A percentile compares a stretch with the other conserved stretches of the same genome.
These are phyloP conservation scores for Cottoperca gobio DNA, from an alignment of 2,797 vertebrate genomes.

Conservation along the genomic window DNA sequence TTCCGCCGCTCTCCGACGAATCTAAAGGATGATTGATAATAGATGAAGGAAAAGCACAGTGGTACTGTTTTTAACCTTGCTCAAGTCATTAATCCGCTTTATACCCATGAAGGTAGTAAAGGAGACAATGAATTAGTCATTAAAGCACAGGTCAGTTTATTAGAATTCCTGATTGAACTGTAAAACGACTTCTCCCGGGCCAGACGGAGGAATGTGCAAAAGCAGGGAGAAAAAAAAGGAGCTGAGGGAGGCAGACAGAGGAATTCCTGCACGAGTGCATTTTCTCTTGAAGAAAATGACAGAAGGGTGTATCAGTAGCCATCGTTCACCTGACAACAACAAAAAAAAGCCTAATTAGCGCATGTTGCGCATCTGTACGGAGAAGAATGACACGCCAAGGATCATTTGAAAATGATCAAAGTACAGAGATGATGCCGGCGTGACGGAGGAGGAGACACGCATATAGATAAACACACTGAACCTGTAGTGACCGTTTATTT, in stretches of 20 bases:
- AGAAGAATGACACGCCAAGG: constrained; percentile 43
- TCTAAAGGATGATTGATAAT: constrained; percentile 87
- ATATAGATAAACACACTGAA: neutral
- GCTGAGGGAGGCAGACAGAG: constrained; percentile 64
- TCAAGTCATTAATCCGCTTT: constrained; percentile 88
- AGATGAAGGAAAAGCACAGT: constrained; percentile 82
- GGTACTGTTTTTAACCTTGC: constrained; percentile 89
- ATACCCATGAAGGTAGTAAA: constrained; percentile 87
- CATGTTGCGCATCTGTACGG: constrained; percentile 11
- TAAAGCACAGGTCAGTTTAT: constrained; percentile 88
- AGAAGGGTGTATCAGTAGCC: constrained; percentile 49
- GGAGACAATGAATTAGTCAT: constrained; percentile 88
- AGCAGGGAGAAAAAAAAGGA: constrained; percentile 57
- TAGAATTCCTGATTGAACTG: constrained; percentile 88
- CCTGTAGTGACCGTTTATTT: constrained; percentile 44
- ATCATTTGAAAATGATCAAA: constrained; percentile 56
- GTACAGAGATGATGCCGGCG: constrained; percentile 11
- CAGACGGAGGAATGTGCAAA: constrained; percentile 64
- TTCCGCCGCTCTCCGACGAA: constrained; percentile 83
- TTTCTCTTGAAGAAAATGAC: constrained; percentile 62
- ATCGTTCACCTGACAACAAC: constrained; percentile 59
- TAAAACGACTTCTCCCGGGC: constrained; percentile 83
- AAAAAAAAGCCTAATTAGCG: constrained; percentile 58
- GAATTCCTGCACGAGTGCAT: constrained; percentile 57
- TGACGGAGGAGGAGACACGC: constrained; percentile 27